Base-by-base conservation (phyloP, 2,797 vertebrate species). In the Australoheros facetus region DNA sequence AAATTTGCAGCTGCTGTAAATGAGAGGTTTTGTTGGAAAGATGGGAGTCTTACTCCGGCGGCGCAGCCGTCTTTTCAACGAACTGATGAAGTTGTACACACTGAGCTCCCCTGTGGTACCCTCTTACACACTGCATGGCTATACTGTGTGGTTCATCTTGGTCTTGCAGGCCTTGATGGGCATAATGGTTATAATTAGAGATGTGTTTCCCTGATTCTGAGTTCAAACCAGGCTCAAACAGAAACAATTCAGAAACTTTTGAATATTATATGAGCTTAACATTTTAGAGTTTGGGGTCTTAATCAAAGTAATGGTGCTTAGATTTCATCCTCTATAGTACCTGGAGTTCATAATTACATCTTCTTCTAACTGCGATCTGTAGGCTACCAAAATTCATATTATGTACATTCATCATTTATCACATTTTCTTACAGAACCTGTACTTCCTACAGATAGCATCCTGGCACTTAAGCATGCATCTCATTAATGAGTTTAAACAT, bases 401-500 rank as follows among this genome's bases (percentile, higher is more conserved):
- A 5, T 51, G 42, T 13, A 45, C 62, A 32, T 53, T 51, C 28
- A 0, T 17, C 42, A 8, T 69, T n/a, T 32, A 32, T 32, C 64
- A 8, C 45, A 5, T n/a, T 69, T n/a, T 53, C 26, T 53, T n/a
- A n/a, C 2, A 16, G 2, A 74, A 54, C 19, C 62, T 39, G 64
- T 9, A 19, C 3, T 69, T 51, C 51, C 3, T 26, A 23, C 69
- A 56, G 28, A 73, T 30, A 8, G 70, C 76, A 32, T 56, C 14
- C 26, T 39, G 74, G 73, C 79, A 54, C 71, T 34, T 59, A 57
- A 81, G 73, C 86, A 80, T 71, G 28, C 75, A 1, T 23, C 81
- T 83, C 62, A 79, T 88, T 79, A 84, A 86, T 84, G 72, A 71
- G 58, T 85, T 85, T 79, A 83, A 83, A 83, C 8, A 51, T 78